Conservation (phyloP, 1,140 invertebrate species). For the fruit fly (Drosophila melanogaster) region DNA sequence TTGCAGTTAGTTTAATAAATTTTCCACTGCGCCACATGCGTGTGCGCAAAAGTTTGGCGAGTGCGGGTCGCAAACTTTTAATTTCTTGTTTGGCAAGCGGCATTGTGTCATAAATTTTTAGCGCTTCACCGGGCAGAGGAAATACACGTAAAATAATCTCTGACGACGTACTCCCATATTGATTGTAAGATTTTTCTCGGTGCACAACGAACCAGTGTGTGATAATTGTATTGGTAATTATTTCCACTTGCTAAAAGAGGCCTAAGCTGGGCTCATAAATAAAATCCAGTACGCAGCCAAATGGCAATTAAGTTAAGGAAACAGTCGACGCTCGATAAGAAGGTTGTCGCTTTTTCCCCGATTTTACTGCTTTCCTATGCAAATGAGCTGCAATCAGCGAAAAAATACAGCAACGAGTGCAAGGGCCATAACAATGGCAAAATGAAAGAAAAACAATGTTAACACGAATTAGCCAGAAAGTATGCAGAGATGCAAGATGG, state of each 20-base stretch:
- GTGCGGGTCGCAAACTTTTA: slow-evolving; percentile 72
- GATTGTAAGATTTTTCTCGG: background rate
- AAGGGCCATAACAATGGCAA: slow-evolving; percentile 35
- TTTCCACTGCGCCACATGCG: slow-evolving; percentile 66
- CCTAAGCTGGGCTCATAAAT: slow-evolving; percentile 62
- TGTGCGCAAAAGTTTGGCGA: slow-evolving; percentile 64
- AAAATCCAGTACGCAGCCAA: slow-evolving; percentile 33
- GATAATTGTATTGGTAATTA: slow-evolving; percentile 66
- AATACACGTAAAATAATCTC: background rate
- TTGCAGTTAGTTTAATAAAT: slow-evolving; percentile 79
- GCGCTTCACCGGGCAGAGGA: slow-evolving; percentile 39
- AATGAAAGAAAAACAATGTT: slow-evolving; percentile 49
- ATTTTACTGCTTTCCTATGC: slow-evolving; percentile 41
- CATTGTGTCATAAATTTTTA: slow-evolving; percentile 65
- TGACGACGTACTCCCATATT: background rate
- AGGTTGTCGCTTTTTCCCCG: slow-evolving; percentile 33
- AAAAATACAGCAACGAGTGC: slow-evolving; percentile 16
- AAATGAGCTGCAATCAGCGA: slow-evolving; percentile 59
- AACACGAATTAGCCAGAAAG: slow-evolving; percentile 73
- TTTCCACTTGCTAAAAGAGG: slow-evolving; percentile 27
- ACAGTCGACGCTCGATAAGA: slow-evolving; percentile 65
- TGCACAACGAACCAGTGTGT: slow-evolving; percentile 9
- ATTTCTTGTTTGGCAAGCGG: slow-evolving; percentile 76
- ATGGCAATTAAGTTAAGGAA: slow-evolving; percentile 66
- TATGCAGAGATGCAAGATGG: slow-evolving; percentile 58